Percentiles rank a stretch among this genome's conserved stretches.
Evolutionary conservation across 2,797 vertebrate genomes (phyloP).

Genomic region (Luscinia luscinia): DNA sequence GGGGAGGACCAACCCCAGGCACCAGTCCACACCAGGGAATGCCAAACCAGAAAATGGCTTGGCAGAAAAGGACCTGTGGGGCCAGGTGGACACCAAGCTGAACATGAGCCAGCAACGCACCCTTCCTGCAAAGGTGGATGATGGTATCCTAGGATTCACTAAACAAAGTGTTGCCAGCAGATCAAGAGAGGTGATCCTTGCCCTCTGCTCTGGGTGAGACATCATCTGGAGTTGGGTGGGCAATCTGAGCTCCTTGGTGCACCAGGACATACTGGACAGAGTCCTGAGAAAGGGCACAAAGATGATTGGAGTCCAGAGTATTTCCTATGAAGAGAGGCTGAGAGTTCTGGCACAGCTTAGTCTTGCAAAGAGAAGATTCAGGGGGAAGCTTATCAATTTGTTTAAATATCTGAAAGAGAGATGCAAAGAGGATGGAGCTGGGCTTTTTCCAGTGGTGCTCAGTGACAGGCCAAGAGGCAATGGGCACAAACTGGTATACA

Average conservation of each 20-base stretch:
- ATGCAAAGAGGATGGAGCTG: not conserved
- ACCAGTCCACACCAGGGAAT: rapidly evolving
- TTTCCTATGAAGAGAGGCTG: not conserved
- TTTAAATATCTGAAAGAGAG: not conserved
- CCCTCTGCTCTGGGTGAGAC: not conserved
- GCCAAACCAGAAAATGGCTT: not conserved
- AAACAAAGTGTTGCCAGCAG: not conserved
- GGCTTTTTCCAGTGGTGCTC: not conserved
- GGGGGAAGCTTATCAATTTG: rapidly evolving
- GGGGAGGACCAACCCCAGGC: not conserved
- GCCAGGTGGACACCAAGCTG: not conserved
- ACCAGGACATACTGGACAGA: not conserved
- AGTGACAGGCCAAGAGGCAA: not conserved
- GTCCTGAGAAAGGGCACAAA: not conserved
- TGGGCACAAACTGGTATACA: not conserved
- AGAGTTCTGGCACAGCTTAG: not conserved
- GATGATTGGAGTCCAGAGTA: not conserved
- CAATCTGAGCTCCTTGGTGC: not conserved
- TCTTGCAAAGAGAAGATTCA: not conserved
- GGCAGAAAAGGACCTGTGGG: not conserved
- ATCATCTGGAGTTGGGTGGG: not conserved
- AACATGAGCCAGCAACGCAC: not conserved
- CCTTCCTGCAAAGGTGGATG: not conserved
- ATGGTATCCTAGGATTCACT: not conserved
- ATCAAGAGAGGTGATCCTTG: not conserved